Conservation (phyloP, 2,888 invertebrate species). For the Zygogramma bicolorata region DNA sequence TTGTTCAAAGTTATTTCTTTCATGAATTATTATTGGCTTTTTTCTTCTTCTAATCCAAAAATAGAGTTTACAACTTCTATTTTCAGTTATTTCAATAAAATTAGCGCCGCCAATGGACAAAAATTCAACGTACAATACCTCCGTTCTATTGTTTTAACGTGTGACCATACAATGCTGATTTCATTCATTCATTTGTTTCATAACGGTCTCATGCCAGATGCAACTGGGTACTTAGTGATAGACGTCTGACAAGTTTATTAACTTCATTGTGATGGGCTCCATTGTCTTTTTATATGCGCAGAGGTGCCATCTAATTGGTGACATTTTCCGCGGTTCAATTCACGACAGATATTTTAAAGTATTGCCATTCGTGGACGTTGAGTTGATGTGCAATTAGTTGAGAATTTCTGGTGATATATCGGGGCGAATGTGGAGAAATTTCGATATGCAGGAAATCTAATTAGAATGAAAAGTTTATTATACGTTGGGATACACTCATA, state of each 20-base stretch:
- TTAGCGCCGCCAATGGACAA: conserved; percentile 17
- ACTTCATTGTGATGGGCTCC: conserved; percentile 45
- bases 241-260: conserved; percentile 50
- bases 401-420: conserved; percentile 18
- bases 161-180: conserved; percentile 45
- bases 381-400: neutral
- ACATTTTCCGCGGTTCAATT: conserved; percentile 15
- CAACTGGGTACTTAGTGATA: conserved; percentile 44
- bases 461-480: neutral
- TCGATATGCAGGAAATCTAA: neutral
- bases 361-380: neutral
- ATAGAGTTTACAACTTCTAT: too few relatives aligned
- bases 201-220: conserved; percentile 44
- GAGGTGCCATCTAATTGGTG: conserved; percentile 42
- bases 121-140: conserved; percentile 28
- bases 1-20: too few relatives aligned
- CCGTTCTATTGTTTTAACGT: conserved; percentile 50
- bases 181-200: conserved; percentile 54
- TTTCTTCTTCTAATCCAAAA: too few relatives aligned
- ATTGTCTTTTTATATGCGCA: conserved; percentile 44
- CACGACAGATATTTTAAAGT: conserved; percentile 7
- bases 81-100: neutral
- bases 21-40: too few relatives aligned
- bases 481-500: neutral
- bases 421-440: neutral